These are phyloP conservation scores for Passerculus sandwichensis DNA, from an alignment of 2,797 vertebrate genomes.

Conservation along the genomic window DNA sequence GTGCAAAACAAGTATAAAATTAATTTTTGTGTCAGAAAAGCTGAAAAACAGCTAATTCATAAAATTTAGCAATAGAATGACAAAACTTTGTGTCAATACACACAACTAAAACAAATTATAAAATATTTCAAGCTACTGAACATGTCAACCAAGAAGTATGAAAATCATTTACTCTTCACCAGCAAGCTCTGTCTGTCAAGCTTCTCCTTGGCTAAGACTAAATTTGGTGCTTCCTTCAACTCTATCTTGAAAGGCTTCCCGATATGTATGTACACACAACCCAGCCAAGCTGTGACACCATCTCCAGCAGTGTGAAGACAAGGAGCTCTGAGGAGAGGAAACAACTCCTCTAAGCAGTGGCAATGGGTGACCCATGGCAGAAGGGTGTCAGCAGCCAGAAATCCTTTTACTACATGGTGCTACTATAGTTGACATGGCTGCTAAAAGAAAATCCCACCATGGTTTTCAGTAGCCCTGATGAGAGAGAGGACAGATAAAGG, in stretches of 20 bases:
- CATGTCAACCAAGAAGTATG: not conserved
- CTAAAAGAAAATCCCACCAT: not conserved
- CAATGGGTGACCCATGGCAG: not conserved
- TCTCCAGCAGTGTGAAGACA: not conserved
- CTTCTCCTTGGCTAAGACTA: not conserved
- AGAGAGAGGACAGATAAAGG: not conserved
- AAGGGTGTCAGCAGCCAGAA: not conserved
- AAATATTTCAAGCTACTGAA: not conserved
- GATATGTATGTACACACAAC: not conserved
- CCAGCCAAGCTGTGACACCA: not conserved
- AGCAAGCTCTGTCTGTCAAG: not conserved
- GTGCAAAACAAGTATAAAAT: not conserved
- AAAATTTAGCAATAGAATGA: not conserved
- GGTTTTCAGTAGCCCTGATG: not conserved
- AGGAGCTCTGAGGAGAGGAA: not conserved
- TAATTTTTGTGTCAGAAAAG: not conserved
- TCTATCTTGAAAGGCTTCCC: not conserved
- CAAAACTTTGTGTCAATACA: not conserved
- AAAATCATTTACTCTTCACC: not conserved
- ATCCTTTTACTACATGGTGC: not conserved
- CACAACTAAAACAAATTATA: not conserved
- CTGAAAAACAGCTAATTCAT: not conserved
- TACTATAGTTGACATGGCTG: not conserved
- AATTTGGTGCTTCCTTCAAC: not conserved
- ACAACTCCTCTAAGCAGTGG: not conserved